These are phyloP conservation scores for Dromas ardeola DNA, from an alignment of 2,113 vertebrate genomes.

Conservation along the genomic window DNA sequence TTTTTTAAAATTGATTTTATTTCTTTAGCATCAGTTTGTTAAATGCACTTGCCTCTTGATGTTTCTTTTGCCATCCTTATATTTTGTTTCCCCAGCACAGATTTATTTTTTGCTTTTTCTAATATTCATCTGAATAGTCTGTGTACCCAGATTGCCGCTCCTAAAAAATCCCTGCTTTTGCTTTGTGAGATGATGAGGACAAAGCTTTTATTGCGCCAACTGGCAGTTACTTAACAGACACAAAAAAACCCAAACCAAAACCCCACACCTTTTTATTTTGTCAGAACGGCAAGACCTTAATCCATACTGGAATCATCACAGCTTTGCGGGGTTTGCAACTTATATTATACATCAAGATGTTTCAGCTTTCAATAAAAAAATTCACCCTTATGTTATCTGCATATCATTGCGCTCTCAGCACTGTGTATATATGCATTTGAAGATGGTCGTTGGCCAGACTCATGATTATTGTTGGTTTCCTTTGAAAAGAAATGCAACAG, in stretches of 20 bases:
- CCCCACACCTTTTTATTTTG: not conserved
- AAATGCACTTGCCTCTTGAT: not conserved
- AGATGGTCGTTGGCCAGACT: not conserved
- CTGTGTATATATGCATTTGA: not conserved
- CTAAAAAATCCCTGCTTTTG: not conserved
- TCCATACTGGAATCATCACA: not conserved
- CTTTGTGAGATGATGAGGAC: not conserved
- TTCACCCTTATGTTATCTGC: not conserved
- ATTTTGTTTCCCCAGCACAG: not conserved
- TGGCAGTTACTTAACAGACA: not conserved
- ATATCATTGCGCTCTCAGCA: rapidly evolving
- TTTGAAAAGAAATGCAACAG: not conserved
- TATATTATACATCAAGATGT: not conserved
- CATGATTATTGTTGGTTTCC: not conserved
- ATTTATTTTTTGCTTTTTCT: not conserved
- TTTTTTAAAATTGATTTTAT: not conserved
- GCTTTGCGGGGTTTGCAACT: not conserved
- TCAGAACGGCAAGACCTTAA: not conserved
- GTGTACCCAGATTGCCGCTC: not conserved
- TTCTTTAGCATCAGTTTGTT: not conserved
- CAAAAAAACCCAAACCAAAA: not conserved
- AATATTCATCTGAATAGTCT: not conserved
- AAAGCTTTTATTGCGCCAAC: not conserved
- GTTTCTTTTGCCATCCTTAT: not conserved
- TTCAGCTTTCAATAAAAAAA: not conserved